Percentiles rank a stretch among this genome's conserved stretches.
These are phyloP conservation scores for Pachyrhynchus sulphureomaculatus DNA, from an alignment of 1,140 invertebrate species.

Conservation along the genomic window DNA sequence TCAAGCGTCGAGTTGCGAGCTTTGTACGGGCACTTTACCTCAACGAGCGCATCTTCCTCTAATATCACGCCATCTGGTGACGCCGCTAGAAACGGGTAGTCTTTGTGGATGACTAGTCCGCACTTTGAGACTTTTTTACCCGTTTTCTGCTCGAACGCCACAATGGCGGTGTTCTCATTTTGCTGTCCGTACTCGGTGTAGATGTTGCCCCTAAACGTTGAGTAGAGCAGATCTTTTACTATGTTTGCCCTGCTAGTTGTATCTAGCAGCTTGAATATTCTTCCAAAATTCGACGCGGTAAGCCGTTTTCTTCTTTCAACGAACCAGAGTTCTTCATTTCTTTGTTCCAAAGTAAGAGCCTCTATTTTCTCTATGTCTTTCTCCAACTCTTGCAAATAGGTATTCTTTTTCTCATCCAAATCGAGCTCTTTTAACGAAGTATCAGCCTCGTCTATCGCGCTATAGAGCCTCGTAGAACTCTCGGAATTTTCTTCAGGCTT, in stretches of 20 bases:
- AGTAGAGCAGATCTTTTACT: conserved; percentile 27
- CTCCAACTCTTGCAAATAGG: conserved; percentile 20
- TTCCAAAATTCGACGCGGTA: conserved; percentile 43
- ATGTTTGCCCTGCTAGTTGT: conserved; percentile 30
- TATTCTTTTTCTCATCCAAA: conserved; percentile 21
- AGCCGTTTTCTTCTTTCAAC: conserved; percentile 33
- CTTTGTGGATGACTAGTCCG: conserved; percentile 29
- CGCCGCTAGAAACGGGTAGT: conserved; percentile 33
- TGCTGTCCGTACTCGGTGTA: conserved; percentile 29
- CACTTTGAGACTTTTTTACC: conserved; percentile 22
- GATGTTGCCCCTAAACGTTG: conserved; percentile 30
- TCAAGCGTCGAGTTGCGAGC: conserved; percentile 18
- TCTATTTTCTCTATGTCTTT: conserved; percentile 29
- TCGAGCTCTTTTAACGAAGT: not conserved
- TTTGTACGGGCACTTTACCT: conserved; percentile 38
- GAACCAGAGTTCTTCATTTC: conserved; percentile 23
- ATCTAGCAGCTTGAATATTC: conserved; percentile 35
- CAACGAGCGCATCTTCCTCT: conserved; percentile 27
- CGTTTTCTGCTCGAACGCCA: conserved; percentile 14
- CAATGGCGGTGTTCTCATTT: conserved; percentile 27
- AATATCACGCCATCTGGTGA: conserved; percentile 34
- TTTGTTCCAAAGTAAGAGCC: conserved; percentile 25
- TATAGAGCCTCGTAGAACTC: not conserved
- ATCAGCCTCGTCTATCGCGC: not conserved
- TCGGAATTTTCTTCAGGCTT: not conserved